A percentile compares a stretch with the other conserved stretches of the same genome.
Evolutionary conservation across 2,888 invertebrate genomes (phyloP).

Genomic region (Meta bourneti): DNA sequence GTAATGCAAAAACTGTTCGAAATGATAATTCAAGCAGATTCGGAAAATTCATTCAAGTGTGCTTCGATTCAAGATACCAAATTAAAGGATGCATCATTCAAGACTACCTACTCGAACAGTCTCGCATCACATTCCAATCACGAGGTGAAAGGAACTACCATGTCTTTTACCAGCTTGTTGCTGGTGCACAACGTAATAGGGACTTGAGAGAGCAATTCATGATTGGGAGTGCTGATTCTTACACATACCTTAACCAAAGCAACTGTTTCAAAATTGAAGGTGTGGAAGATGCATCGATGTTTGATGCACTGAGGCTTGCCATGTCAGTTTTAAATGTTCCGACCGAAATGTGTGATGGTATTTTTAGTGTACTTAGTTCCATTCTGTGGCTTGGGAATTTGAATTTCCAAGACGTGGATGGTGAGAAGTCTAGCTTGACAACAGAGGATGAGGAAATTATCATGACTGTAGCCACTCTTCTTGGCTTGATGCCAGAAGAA

Average conservation of each 20-base stretch:
- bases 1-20: conserved; percentile 94
- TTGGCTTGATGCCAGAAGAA: conserved; percentile 88
- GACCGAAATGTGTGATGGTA: conserved; percentile 91
- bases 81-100: conserved; percentile 95
- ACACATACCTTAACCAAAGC: conserved; percentile 88
- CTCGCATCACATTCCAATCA: conserved; percentile 93
- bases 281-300: conserved; percentile 85
- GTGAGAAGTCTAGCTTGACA: conserved; percentile 89
- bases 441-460: conserved; percentile 87
- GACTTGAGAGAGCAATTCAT: conserved; percentile 84
- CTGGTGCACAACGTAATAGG: conserved; percentile 84
- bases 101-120: conserved; percentile 94
- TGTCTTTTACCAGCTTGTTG: conserved; percentile 94
- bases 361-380: conserved; percentile 92
- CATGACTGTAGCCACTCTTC: conserved; percentile 86
- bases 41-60: conserved; percentile 97
- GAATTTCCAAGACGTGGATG: conserved; percentile 92
- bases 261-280: conserved; percentile 87
- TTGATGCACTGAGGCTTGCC: conserved; percentile 92
- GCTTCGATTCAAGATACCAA: conserved; percentile 92
- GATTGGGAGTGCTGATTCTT: conserved; percentile 88
- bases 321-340: conserved; percentile 89
- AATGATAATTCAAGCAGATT: conserved; percentile 96
- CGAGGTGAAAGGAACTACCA: conserved; percentile 93
- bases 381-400: conserved; percentile 95